phyloP scores from a whole-genome alignment of 1,140 invertebrate species.

The Hyphantria cunea region DNA sequence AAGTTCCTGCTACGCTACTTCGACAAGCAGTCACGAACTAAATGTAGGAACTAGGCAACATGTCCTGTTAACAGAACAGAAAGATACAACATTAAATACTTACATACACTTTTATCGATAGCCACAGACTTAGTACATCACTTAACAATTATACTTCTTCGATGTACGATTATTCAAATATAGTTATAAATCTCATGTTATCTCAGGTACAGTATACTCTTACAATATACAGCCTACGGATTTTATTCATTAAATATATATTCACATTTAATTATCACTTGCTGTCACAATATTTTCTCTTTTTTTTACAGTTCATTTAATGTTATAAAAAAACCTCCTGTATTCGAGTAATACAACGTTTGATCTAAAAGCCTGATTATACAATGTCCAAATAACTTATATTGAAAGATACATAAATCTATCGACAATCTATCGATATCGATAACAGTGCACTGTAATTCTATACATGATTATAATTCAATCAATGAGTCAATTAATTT shows the following conservation, averaged over 20 bases:
- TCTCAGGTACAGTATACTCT: too few species aligned
- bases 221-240: too few species aligned
- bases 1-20: background rate
- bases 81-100: slow-evolving; percentile 1
- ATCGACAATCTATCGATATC: slow-evolving; percentile 8
- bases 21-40: slow-evolving; percentile 9
- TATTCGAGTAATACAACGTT: too few species aligned
- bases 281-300: too few species aligned
- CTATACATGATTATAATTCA: slow-evolving; percentile 2
- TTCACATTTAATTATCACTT: too few species aligned
- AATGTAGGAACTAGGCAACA: slow-evolving; percentile 23
- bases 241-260: too few species aligned
- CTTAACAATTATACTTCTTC: background rate
- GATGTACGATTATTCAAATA: background rate
- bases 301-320: too few species aligned
- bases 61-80: slow-evolving; percentile 4
- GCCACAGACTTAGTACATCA: background rate
- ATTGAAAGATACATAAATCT: too few species aligned
- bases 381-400: too few species aligned
- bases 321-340: too few species aligned
- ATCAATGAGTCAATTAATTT: slow-evolving; percentile 21
- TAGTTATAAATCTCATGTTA: background rate
- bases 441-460: slow-evolving; percentile 10
- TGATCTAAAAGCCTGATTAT: too few species aligned
- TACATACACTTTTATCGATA: background rate